Conservation (phyloP, 2,888 invertebrate species). For the Uloborus plumipes region DNA sequence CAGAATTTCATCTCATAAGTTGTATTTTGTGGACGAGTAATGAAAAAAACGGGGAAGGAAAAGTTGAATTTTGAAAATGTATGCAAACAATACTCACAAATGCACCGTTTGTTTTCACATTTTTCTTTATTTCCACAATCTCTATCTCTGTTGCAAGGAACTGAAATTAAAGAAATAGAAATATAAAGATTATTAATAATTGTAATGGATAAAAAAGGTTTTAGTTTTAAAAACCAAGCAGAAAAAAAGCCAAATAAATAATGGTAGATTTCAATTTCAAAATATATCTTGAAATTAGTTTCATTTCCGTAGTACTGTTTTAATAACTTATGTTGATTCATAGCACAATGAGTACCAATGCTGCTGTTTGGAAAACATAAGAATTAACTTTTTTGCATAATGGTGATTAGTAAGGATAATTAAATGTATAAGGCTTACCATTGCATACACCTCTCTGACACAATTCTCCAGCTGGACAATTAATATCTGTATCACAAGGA, state of each 20-base stretch:
- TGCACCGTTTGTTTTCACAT: constrained; percentile 83
- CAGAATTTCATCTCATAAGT: too few species aligned
- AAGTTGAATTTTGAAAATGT: not conserved
- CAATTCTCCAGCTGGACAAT: constrained; percentile 85
- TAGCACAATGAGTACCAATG: too few species aligned
- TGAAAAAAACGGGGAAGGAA: not conserved
- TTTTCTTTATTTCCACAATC: constrained; percentile 86
- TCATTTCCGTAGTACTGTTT: too few species aligned
- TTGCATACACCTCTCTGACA: constrained; percentile 81
- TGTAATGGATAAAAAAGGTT: not conserved
- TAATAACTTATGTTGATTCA: too few species aligned
- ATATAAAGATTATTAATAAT: not conserved
- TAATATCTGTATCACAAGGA: constrained; percentile 83
- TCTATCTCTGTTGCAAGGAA: constrained; percentile 81
- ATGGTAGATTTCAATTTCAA: too few species aligned
- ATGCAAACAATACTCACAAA: constrained; percentile 76
- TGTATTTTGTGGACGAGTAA: too few species aligned
- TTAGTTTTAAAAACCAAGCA: too few species aligned
- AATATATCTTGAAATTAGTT: too few species aligned
- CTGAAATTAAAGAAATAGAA: constrained; percentile 66
- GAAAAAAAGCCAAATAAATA: too few species aligned
- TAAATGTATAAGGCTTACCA: constrained; percentile 58
- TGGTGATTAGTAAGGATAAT: too few species aligned
- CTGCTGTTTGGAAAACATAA: too few species aligned
- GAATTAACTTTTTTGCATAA: too few species aligned